Base-by-base conservation (phyloP, 2,888 invertebrate genomes). In the Rhamnusium bicolor region DNA sequence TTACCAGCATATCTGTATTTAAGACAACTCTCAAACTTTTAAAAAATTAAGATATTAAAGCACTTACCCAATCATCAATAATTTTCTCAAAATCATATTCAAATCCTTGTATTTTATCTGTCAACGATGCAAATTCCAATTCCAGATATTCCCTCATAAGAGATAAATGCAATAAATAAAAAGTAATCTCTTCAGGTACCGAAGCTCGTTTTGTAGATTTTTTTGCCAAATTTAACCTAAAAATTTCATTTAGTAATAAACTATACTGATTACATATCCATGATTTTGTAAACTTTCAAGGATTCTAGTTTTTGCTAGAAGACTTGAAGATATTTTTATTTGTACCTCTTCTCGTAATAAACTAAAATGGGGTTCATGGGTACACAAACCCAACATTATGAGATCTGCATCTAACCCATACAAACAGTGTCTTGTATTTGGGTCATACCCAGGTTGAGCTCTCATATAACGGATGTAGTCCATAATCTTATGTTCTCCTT, bases 401-500 rank as follows among this genome's bases (percentile, higher is more conserved):
- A 99, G 92, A 91, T 99, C 99, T 1, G 99, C 98, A 88, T 99
- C 99, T 21, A 98, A 90, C 0, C 99, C 99, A 86, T 99, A 99
- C 61, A 99, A 91, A 86, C 99, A 99, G 88, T 99, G 99, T 16
- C 98, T 90, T 0, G 97, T 98, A 86, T 98, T 95, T 0, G 95
- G 93, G 87, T 98, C 94, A 85, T 97, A 97, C 73, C 92, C 93
- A 0, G 94, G 92, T 85, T 94, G 93, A 0, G 96, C 92, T 82
- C 96, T 94, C 84, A 96, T 91, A 89, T 93, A 95, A 1, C 99
- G 91, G 80, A 99, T 98, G 86, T 97, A 99, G 87, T 99, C 99
- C 98, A 99, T 98, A 76, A 99, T 97, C 89, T 99, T 99, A 87
- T 99, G 99, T 88, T 99, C 99, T 0, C 99, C 99, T 90, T 99